Evolutionary conservation across 2,888 invertebrate genomes (phyloP).

Genomic region (Aquatica leii): DNA sequence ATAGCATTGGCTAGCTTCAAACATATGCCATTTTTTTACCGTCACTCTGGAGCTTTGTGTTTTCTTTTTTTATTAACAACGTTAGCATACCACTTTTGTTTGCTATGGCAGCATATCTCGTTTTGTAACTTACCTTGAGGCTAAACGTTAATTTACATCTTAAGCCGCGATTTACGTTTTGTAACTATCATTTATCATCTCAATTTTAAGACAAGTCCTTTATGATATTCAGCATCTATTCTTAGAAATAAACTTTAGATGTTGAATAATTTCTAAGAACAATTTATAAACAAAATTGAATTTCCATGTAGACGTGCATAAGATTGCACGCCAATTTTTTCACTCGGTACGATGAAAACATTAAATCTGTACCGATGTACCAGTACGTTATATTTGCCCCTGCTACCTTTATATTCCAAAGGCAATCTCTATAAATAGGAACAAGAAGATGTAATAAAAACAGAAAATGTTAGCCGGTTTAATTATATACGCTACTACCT

Average conservation of each 20-base stretch:
- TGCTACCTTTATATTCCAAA: constrained; percentile 40
- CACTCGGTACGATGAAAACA: neutral
- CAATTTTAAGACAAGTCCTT: constrained; percentile 14
- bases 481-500: constrained; percentile 45
- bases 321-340: neutral
- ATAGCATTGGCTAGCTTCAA: neutral
- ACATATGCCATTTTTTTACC: constrained; percentile 14
- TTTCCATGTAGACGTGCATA: neutral
- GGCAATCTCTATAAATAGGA: constrained; percentile 38
- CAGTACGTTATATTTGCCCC: constrained; percentile 13
- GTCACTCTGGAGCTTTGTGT: constrained; percentile 6
- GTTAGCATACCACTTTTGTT: constrained; percentile 16
- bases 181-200: constrained; percentile 25
- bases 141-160: constrained; percentile 27
- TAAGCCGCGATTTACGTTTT: constrained; percentile 23
- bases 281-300: neutral
- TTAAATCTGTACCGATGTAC: constrained; percentile 10
- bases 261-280: constrained; percentile 13
- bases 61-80: too few relatives aligned
- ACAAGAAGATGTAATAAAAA: constrained; percentile 22
- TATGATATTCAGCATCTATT: neutral
- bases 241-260: constrained; percentile 4
- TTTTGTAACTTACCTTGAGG: constrained; percentile 23
- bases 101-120: constrained; percentile 30
- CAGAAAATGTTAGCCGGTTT: constrained; percentile 44